Evolutionary conservation across 2,888 invertebrate species (phyloP).

Genomic region (Pecten maximus): DNA sequence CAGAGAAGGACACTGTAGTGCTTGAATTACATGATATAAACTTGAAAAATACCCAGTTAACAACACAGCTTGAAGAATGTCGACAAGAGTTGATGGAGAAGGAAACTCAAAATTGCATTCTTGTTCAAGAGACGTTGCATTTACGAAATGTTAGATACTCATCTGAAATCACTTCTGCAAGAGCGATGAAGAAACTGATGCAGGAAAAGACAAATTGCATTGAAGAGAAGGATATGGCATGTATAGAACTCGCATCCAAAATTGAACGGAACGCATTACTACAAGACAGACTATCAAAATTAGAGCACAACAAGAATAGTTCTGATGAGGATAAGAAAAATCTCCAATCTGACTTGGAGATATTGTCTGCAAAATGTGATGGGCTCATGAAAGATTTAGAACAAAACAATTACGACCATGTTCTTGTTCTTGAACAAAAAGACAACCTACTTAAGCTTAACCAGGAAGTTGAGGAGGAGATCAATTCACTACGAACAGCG

Average conservation of each 20-base stretch:
- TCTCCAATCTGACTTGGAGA: neutral
- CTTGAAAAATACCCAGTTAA: neutral
- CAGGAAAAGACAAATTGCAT: neutral
- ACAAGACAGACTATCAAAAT: neutral
- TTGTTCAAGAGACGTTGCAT: neutral
- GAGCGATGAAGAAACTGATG: neutral
- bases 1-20: neutral
- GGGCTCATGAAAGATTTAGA: neutral
- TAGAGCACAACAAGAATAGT: neutral
- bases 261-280: neutral
- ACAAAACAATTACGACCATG: neutral
- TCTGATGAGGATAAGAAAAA: neutral
- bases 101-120: neutral
- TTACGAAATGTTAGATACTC: neutral
- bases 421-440: constrained; percentile 8
- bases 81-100: neutral
- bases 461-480: constrained; percentile 1
- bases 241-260: neutral
- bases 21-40: neutral
- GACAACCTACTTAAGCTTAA: neutral
- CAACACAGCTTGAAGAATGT: neutral
- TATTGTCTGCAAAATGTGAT: neutral
- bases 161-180: neutral
- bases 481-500: neutral
- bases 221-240: neutral